phyloP scores from a whole-genome alignment of 92 coral and sea anemone genomes.

The Phenganax stokvisi region DNA sequence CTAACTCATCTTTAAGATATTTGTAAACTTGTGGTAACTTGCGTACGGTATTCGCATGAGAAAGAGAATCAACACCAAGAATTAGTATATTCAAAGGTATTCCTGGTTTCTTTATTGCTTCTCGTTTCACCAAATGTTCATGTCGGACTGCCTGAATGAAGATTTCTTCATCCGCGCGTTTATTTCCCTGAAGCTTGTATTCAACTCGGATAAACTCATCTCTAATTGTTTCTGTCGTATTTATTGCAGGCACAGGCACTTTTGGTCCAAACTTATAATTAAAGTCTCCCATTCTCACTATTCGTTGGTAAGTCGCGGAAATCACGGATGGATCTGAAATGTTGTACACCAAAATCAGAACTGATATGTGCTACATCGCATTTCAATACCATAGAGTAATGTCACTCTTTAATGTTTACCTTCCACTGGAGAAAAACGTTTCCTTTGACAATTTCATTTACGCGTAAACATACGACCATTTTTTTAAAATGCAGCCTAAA shows the following conservation, averaged over 20 bases:
- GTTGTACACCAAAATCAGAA: no score
- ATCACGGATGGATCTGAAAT: slow-evolving; percentile 9
- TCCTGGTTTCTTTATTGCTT: slow-evolving; percentile 5
- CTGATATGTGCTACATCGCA: no score
- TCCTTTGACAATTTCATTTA: no score
- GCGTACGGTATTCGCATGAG: slow-evolving; percentile 31
- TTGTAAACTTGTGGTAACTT: slow-evolving; percentile 29
- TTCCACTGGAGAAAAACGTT: no score
- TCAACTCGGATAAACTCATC: slow-evolving; percentile 32
- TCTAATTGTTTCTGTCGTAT: slow-evolving; percentile 15
- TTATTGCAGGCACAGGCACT: background rate
- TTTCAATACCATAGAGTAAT: no score
- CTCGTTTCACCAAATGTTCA: slow-evolving; percentile 18
- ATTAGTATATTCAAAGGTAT: slow-evolving; percentile 27
- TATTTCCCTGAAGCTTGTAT: background rate
- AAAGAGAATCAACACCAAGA: slow-evolving; percentile 19
- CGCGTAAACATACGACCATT: no score
- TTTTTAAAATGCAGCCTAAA: no score
- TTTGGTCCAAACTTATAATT: slow-evolving; percentile 2
- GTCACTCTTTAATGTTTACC: no score
- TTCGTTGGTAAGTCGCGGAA: slow-evolving; percentile 26
- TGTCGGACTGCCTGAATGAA: slow-evolving; percentile 45
- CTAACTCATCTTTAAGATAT: slow-evolving; percentile 5
- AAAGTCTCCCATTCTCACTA: slow-evolving; percentile 47
- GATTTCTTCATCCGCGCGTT: slow-evolving; percentile 33